These are phyloP conservation scores for Mus minutoides DNA, from an alignment of 2,797 vertebrate genomes.

Conservation along the genomic window DNA sequence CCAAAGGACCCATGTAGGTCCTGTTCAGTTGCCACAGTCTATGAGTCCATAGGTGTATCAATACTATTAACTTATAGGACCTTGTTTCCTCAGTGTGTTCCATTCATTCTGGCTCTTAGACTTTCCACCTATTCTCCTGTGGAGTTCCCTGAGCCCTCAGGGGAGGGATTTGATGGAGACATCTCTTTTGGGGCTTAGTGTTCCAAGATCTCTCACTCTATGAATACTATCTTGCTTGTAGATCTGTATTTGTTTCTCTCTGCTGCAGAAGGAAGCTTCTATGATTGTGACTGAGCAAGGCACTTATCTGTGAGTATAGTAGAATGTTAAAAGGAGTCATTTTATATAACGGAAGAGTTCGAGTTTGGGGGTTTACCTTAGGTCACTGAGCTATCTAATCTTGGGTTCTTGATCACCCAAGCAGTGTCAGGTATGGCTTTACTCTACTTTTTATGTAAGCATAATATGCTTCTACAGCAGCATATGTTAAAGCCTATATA, in stretches of 20 bases:
- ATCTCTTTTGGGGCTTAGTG: neutral
- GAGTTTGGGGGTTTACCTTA: neutral
- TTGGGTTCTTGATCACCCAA: too few species aligned
- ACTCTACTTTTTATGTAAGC: neutral
- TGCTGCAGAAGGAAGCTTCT: neutral
- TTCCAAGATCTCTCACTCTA: neutral
- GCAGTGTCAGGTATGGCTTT: neutral
- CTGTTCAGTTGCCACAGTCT: neutral
- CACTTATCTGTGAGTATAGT: neutral
- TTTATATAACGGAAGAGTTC: neutral
- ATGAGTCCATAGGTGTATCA: neutral
- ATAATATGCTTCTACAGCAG: neutral
- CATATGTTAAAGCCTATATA: neutral
- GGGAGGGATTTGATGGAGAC: neutral
- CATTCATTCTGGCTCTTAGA: neutral
- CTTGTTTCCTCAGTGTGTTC: neutral
- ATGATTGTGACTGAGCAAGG: neutral
- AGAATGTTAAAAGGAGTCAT: too few species aligned
- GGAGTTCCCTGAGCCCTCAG: neutral
- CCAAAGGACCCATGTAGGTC: fast-evolving
- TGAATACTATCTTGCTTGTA: too few species aligned
- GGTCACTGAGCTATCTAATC: neutral
- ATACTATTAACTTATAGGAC: neutral
- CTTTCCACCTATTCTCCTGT: neutral
- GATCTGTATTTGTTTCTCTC: neutral